Evolutionary conservation across 2,113 vertebrate species (phyloP), one percentile per base, ranked within the genome.

Genomic region (Boulengerochromis microlepis): DNA sequence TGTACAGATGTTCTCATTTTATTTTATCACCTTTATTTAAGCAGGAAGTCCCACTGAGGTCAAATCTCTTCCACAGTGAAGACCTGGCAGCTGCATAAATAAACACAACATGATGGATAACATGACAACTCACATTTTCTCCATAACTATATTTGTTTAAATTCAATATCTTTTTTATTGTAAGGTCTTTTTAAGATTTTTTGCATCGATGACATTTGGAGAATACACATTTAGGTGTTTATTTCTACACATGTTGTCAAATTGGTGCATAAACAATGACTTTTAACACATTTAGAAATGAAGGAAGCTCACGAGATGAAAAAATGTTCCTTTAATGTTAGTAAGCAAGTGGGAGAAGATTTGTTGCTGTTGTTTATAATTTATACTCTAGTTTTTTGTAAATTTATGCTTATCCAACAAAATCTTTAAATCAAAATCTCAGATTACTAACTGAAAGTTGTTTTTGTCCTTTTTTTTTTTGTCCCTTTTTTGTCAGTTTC

Each of bases 381-480:
- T 24, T 40, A 40, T 40, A 24, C 35, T 42, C 5, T 0, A 3
- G 0, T n/a, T 66, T 64, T 66, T 38, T 38, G 4, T n/a, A n/a
- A 38, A 66, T 66, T 0, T 66, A 66, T 66, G 4, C 19, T 66
- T 38, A 13, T 66, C 0, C 19, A 66, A 66, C 33, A 66, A 66
- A 12, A 66, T 38, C 31, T 66, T n/a, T 12, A 38, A 66, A 66
- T 66, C 61, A n/a, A 38, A 38, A 66, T 66, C 10, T 66, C 33
- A 5, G 61, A n/a, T 66, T 66, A 38, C 22, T 40, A 69, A 40
- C n/a, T 15, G 11, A 40, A 69, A 69, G 7, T 69, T 69, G 18
- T 69, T 38, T 38, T 64, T 69, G 19, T 40, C 19, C 3, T 0
- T 15, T 56, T 56, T 22, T 52, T 45, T 47, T 8, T 40, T 33